Conservation (phyloP, 2,888 invertebrate genomes). For the Geophilus truncorum region DNA sequence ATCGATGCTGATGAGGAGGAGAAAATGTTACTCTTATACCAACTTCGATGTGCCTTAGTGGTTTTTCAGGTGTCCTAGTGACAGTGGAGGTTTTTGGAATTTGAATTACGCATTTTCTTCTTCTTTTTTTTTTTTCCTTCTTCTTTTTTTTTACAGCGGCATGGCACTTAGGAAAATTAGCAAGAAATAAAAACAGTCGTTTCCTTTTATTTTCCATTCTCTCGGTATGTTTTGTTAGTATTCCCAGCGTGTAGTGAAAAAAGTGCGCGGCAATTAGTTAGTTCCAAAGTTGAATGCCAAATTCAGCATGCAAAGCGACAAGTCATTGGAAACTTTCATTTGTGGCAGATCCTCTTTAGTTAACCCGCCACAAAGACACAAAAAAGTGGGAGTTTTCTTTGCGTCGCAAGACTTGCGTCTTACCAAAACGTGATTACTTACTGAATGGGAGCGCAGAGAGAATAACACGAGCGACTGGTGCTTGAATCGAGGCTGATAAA, state of each 20-base stretch:
- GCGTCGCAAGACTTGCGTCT: neutral
- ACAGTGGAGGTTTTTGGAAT: neutral
- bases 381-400: neutral
- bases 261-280: too few species aligned
- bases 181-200: too few species aligned
- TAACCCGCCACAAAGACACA: neutral
- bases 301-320: neutral
- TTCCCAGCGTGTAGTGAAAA: too few species aligned
- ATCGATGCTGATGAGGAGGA: neutral
- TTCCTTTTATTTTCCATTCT: too few species aligned
- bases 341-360: neutral
- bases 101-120: too few species aligned
- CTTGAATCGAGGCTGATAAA: neutral
- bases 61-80: too few species aligned
- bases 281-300: neutral
- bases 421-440: neutral
- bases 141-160: too few species aligned
- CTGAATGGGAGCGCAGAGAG: neutral
- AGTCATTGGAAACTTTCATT: neutral
- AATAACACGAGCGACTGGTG: neutral
- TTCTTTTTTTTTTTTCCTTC: too few species aligned
- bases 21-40: neutral
- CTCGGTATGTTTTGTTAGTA: too few species aligned
- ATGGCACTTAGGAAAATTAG: too few species aligned
- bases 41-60: too few species aligned